These are phyloP conservation scores for Kryphioiulus occultus DNA, from an alignment of 2,888 invertebrate species.

Conservation along the genomic window DNA sequence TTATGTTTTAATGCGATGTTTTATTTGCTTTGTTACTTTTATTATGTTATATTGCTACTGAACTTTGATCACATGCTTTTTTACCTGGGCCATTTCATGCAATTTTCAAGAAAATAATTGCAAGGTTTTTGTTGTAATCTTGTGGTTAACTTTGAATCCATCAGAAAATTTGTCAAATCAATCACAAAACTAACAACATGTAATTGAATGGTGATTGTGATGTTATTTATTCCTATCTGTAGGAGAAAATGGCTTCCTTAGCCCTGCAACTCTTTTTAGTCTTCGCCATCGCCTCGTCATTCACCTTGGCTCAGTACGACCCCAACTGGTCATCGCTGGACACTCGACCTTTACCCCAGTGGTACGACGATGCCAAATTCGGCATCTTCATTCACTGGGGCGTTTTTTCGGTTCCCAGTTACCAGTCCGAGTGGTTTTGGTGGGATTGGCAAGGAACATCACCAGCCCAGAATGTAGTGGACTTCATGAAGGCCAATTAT, in stretches of 20 bases:
- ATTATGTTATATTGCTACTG: too few relatives aligned
- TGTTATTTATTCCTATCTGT: background rate
- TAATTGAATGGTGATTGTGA: too few relatives aligned
- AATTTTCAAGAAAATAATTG: too few relatives aligned
- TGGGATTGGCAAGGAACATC: constrained; percentile 77
- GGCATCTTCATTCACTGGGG: constrained; percentile 97
- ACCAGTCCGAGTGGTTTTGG: constrained; percentile 91
- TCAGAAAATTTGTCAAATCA: too few relatives aligned
- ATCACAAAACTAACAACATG: too few relatives aligned
- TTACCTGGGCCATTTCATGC: too few relatives aligned
- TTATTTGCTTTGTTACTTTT: too few relatives aligned
- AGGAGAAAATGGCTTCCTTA: background rate
- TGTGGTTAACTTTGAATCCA: too few relatives aligned
- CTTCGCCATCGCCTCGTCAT: background rate
- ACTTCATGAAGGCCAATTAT: constrained; percentile 53
- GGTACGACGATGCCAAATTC: constrained; percentile 90
- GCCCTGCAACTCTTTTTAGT: background rate
- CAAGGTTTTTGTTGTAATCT: too few relatives aligned
- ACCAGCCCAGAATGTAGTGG: background rate
- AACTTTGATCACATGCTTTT: too few relatives aligned
- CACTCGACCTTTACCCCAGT: constrained; percentile 78
- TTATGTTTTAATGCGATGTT: too few relatives aligned
- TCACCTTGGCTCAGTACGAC: constrained; percentile 63
- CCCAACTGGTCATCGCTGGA: constrained; percentile 88
- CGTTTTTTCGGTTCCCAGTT: constrained; percentile 88